Evolutionary conservation across 2,113 vertebrate genomes (phyloP).

Genomic region (Porphyrio hochstetteri): DNA sequence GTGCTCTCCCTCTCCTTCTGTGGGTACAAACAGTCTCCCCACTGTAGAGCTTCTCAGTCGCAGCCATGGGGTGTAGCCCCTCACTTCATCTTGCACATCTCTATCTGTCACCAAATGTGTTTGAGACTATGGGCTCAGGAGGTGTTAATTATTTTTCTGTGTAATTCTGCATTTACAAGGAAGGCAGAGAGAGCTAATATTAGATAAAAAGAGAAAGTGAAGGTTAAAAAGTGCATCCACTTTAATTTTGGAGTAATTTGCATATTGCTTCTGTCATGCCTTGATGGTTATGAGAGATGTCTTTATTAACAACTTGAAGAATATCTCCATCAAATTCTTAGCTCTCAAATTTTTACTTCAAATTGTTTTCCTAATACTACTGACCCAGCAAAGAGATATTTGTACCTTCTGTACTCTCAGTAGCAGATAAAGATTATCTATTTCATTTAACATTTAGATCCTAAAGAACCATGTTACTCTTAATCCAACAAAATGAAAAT

Average conservation of each 20-base stretch:
- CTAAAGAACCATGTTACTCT: neutral
- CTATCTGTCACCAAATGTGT: neutral
- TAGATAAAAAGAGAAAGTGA: neutral
- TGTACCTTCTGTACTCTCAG: neutral
- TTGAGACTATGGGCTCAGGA: neutral
- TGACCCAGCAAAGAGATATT: neutral
- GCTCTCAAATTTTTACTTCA: neutral
- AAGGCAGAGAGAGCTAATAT: neutral
- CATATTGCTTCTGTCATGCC: neutral
- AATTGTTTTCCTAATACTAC: neutral
- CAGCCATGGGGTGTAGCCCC: neutral
- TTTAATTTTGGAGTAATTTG: neutral
- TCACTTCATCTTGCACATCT: neutral
- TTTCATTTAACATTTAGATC: neutral
- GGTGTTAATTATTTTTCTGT: neutral
- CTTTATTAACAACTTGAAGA: neutral
- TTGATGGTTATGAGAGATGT: neutral
- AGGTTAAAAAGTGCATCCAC: neutral
- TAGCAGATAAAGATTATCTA: neutral
- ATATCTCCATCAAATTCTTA: neutral
- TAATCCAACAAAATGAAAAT: neutral
- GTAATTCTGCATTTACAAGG: neutral
- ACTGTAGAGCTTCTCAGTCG: neutral
- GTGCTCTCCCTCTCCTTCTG: neutral
- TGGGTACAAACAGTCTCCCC: rapidly evolving